phyloP scores from a whole-genome alignment of 2,888 invertebrate species.

The Pandemis corylana region DNA sequence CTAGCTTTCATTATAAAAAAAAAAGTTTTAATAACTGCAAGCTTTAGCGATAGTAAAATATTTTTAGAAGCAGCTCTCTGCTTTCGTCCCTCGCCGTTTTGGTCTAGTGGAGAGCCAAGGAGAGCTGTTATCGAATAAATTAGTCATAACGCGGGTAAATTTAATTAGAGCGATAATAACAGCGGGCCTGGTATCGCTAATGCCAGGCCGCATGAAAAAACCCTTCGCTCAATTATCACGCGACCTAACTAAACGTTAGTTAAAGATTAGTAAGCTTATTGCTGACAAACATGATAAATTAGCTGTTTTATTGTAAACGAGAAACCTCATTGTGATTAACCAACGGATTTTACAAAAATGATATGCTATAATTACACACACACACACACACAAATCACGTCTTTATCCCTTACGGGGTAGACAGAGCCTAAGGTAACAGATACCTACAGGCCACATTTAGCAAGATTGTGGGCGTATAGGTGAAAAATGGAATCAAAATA shows the following conservation, averaged over 20 bases:
- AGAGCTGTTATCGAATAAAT: constrained; percentile 71
- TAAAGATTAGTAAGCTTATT: constrained; percentile 19
- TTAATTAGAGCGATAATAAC: constrained; percentile 79
- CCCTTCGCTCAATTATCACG: constrained; percentile 37
- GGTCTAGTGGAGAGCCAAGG: constrained; percentile 50
- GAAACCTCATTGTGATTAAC: no score
- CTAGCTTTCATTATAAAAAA: not conserved
- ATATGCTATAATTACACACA: no score
- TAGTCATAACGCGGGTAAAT: constrained; percentile 75
- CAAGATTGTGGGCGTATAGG: no score
- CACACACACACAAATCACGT: no score
- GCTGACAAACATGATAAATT: constrained; percentile 5
- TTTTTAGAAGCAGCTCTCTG: constrained; percentile 21
- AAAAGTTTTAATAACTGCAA: not conserved
- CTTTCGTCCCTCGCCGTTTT: constrained; percentile 45
- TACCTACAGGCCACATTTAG: no score
- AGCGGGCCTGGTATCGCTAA: constrained; percentile 51
- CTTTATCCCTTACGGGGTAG: no score
- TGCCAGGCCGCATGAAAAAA: constrained; percentile 46
- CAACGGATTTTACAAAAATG: no score
- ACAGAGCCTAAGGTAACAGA: no score
- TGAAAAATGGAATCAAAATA: no score
- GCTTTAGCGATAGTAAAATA: not conserved
- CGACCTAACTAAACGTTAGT: constrained; percentile 9
- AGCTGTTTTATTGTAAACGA: not conserved